These are phyloP conservation scores for Megalopta genalis DNA, from an alignment of 1,140 invertebrate genomes.

Conservation along the genomic window DNA sequence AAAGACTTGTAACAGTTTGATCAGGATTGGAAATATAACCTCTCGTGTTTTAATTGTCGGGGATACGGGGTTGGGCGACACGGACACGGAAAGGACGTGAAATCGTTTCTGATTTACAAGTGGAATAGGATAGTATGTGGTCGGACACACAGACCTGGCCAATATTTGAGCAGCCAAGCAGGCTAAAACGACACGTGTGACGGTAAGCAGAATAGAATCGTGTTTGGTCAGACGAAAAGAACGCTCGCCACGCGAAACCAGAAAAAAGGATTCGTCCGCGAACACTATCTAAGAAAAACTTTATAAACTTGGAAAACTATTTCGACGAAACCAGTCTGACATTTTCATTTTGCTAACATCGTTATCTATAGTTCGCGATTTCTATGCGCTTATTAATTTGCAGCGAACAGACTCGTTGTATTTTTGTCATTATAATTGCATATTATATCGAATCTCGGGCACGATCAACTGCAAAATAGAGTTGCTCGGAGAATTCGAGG, in stretches of 20 bases:
- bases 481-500: neutral
- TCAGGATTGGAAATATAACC: too few species aligned
- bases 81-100: neutral
- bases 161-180: constrained; percentile 6
- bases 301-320: too few species aligned
- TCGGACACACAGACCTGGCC: neutral
- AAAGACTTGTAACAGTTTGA: too few species aligned
- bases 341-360: too few species aligned
- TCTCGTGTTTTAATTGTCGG: too few species aligned
- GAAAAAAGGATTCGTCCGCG: neutral
- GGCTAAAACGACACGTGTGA: neutral
- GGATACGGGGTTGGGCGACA: too few species aligned
- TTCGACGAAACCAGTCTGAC: too few species aligned
- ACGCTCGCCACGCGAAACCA: too few species aligned
- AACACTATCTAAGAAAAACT: neutral
- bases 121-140: neutral
- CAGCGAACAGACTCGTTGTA: too few species aligned
- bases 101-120: neutral
- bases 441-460: neutral
- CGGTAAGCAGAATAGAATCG: neutral
- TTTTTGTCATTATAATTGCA: too few species aligned
- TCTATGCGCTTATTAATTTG: too few species aligned
- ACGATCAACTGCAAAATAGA: neutral
- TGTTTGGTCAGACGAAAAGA: neutral
- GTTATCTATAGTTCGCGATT: too few species aligned